Evolutionary conservation across 2,888 invertebrate genomes (phyloP), one percentile per base, ranked within the genome.

Genomic region (Magallana nippona): DNA sequence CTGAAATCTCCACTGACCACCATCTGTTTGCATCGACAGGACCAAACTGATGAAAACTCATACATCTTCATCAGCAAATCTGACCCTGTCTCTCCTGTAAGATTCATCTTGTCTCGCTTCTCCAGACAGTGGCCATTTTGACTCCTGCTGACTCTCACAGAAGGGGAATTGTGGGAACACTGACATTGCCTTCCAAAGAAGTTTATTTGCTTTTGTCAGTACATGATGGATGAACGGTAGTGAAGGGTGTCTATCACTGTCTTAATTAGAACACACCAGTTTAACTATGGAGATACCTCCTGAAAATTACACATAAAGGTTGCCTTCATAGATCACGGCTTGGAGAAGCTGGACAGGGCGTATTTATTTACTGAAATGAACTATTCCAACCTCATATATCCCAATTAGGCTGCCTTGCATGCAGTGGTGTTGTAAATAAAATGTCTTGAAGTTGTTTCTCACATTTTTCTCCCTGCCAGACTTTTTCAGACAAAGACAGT

Each of bases 241-340:
- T 71, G 71, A 71, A 13, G 71, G 71, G 71, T 71, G 71, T 71
- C 71, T 71, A 71, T 71, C 71, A 71, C 19, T 22, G 71, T 32
- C 71, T 71, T 71, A 71, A 71, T 71, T 71, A 71, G 71, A 71
- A 71, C 22, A 71, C 71, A 71, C 71, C 71, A 71, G 71, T 71
- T 71, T 71, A 27, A 32, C 71, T 71, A 71, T 27, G 60, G 71
- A 32, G 71, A 71, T 71, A 71, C 27, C 27, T 22, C 71, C 13
- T 13, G 71, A 71, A 71, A 60, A 71, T 71, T 71, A 71, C 71
- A 71, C 71, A 71, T 71, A 71, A 71, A 71, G 71, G 71, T 71
- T 71, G 71, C 71, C 71, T 27, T 71, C 71, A 71, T 71, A 71
- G 15, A 71, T 71, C 71, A 71, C 13, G 13, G 71, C 71, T 22